phyloP scores from a whole-genome alignment of 2,888 invertebrate species.

The Coenonympha arcania region DNA sequence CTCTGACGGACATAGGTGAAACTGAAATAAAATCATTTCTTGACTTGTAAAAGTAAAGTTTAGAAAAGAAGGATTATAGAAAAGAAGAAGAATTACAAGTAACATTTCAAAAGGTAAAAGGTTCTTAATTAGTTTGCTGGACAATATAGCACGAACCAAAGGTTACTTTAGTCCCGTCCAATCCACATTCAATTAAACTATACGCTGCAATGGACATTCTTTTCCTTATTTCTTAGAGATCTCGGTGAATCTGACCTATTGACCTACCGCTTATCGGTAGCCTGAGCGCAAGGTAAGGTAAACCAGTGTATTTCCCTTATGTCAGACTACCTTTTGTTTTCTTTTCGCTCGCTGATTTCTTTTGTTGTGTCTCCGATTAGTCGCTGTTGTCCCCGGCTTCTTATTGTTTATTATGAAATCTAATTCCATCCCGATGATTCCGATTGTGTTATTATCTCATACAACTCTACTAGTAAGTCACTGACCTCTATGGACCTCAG shows the following conservation, averaged over 20 bases:
- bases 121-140: too few species aligned
- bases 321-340: slow-evolving; percentile 29
- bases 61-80: too few species aligned
- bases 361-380: slow-evolving; percentile 35
- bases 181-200: neutral
- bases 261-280: slow-evolving; percentile 17
- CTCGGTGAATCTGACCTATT: slow-evolving; percentile 6
- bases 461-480: too few species aligned
- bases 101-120: too few species aligned
- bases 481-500: too few species aligned
- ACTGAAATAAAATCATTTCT: too few species aligned
- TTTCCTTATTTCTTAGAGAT: slow-evolving; percentile 6
- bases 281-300: slow-evolving; percentile 23
- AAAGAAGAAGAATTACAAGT: too few species aligned
- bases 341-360: slow-evolving; percentile 32
- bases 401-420: slow-evolving; percentile 33
- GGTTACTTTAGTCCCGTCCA: neutral
- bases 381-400: slow-evolving; percentile 30
- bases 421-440: slow-evolving; percentile 30
- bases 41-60: too few species aligned
- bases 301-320: slow-evolving; percentile 27
- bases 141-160: neutral
- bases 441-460: neutral
- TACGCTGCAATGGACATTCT: neutral
- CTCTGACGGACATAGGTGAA: too few species aligned